Evolutionary conservation across 2,113 vertebrate species (phyloP).

Genomic region (Trichomycterus rosablanca): DNA sequence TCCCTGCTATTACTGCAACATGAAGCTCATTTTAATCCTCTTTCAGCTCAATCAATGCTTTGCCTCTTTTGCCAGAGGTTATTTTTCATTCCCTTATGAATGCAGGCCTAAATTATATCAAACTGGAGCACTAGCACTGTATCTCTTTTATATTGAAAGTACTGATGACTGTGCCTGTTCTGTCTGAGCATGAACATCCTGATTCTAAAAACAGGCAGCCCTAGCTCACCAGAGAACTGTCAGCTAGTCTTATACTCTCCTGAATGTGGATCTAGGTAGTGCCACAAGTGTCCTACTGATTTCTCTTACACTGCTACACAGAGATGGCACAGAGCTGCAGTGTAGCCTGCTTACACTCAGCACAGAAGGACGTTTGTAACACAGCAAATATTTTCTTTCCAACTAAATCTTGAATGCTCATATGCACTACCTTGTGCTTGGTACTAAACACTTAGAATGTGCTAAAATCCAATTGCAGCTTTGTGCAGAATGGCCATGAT

Average conservation of each 20-base stretch:
- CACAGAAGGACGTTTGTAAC: too few relatives aligned
- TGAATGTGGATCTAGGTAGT: too few relatives aligned
- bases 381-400: too few relatives aligned
- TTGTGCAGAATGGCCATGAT: too few relatives aligned
- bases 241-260: constrained; percentile 15
- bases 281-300: too few relatives aligned
- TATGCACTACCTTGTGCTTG: too few relatives aligned
- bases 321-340: too few relatives aligned
- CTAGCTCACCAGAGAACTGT: constrained; percentile 35
- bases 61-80: neutral
- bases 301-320: too few relatives aligned
- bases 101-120: neutral
- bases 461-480: too few relatives aligned
- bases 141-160: neutral
- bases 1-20: constrained; percentile 1
- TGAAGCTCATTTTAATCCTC: neutral
- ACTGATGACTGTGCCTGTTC: neutral
- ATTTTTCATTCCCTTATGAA: neutral
- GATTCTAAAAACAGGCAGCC: constrained; percentile 17
- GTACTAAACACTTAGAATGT: too few relatives aligned
- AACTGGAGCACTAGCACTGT: neutral
- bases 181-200: constrained; percentile 12
- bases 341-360: too few relatives aligned
- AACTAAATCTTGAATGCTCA: too few relatives aligned
- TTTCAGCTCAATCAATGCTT: neutral